Evolutionary conservation across 2,888 invertebrate species (phyloP).

Genomic region (Lasioglossum malachurum): DNA sequence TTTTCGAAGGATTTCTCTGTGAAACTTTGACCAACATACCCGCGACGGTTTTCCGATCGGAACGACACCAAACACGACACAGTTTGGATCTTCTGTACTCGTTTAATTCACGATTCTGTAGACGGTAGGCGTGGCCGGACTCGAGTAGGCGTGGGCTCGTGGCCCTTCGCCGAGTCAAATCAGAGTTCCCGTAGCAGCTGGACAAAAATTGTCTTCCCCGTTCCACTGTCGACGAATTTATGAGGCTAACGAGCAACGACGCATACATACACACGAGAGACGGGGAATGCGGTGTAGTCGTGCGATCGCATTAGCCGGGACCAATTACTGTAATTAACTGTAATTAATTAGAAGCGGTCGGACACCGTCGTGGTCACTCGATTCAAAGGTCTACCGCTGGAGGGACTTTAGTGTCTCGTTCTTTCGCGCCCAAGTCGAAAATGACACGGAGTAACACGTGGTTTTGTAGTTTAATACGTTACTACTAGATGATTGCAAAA

Average conservation of each 20-base stretch:
- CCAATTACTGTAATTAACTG: conserved; percentile 79
- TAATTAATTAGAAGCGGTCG: conserved; percentile 75
- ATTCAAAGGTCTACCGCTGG: neutral
- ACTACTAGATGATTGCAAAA: no score
- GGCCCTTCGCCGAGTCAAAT: neutral
- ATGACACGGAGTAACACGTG: neutral
- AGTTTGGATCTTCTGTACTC: neutral
- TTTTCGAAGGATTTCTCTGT: no score
- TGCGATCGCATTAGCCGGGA: conserved; percentile 72
- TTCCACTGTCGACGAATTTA: neutral
- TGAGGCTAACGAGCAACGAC: conserved; percentile 13
- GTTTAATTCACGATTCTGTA: no score
- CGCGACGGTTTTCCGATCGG: no score
- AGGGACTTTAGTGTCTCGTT: neutral
- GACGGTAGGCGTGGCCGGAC: neutral
- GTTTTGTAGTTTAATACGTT: neutral
- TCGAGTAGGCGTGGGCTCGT: neutral
- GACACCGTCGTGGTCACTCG: neutral
- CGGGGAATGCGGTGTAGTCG: conserved; percentile 44
- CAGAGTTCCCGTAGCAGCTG: neutral
- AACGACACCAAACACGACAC: no score
- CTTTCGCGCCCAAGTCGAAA: neutral
- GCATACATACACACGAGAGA: conserved; percentile 16
- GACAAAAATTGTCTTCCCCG: neutral
- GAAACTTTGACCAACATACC: no score